A percentile compares a stretch with the other conserved stretches of the same genome.
Conservation (phyloP, 2,113 vertebrate genomes). For the Damaliscus lunatus region DNA sequence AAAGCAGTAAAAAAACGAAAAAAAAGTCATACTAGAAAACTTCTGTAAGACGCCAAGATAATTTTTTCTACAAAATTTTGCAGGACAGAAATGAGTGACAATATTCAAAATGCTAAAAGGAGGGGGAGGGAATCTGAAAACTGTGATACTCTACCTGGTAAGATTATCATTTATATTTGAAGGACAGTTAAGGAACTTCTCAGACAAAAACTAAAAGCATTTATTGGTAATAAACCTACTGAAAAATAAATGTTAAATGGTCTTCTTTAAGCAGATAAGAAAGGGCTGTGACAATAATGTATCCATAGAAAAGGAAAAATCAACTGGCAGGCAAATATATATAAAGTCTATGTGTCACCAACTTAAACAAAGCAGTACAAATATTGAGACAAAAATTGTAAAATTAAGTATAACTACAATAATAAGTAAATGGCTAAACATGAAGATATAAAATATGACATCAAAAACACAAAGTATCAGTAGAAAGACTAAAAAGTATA, state of each 20-base stretch:
- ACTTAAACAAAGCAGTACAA: neutral
- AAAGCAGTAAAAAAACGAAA: neutral
- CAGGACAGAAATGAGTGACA: neutral
- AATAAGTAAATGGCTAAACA: neutral
- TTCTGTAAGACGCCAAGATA: neutral
- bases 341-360: neutral
- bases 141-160: neutral
- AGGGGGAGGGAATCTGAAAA: neutral
- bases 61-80: neutral
- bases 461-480: neutral
- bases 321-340: neutral
- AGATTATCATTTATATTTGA: neutral
- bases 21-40: neutral
- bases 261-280: neutral
- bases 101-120: neutral
- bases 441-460: neutral
- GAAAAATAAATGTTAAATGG: neutral
- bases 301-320: neutral
- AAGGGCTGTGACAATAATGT: neutral
- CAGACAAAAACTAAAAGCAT: neutral
- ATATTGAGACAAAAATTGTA: neutral
- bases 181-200: neutral
- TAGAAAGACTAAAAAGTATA: neutral
- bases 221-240: neutral
- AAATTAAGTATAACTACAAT: neutral